Evolutionary conservation across 2,797 vertebrate species (phyloP).

Genomic region (Rhadinocentrus ornatus): DNA sequence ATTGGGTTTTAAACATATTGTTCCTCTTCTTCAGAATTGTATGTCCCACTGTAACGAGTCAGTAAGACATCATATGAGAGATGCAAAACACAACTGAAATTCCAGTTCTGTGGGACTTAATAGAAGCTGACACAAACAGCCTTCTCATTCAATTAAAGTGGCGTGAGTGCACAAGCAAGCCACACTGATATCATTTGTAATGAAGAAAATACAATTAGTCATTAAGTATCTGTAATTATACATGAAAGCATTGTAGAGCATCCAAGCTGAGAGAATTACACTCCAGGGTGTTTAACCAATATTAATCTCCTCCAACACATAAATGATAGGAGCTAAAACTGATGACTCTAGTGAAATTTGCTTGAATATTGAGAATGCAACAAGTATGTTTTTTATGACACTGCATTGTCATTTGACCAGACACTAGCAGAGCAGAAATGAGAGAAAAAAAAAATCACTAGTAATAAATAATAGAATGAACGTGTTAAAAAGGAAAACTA

Average conservation of each 20-base stretch:
- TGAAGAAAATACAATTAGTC: constrained; percentile 68
- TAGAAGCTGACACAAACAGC: constrained; percentile 49
- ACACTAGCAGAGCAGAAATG: constrained; percentile 2
- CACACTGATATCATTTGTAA: constrained; percentile 51
- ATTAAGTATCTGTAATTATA: constrained; percentile 69
- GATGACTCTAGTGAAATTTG: constrained; percentile 19
- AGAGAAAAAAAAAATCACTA: not conserved
- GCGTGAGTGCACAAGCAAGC: constrained; percentile 35
- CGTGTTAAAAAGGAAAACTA: not conserved
- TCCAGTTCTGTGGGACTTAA: constrained; percentile 41
- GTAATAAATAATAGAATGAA: not conserved
- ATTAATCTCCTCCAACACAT: constrained; percentile 40
- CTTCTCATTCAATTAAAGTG: constrained; percentile 47
- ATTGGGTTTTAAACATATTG: constrained; percentile 10
- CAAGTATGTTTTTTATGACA: constrained; percentile 22
- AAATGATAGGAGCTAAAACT: constrained; percentile 32
- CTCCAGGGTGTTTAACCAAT: constrained; percentile 47
- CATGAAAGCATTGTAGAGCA: constrained; percentile 56
- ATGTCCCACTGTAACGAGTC: constrained; percentile 13
- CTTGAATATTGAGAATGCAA: constrained; percentile 34
- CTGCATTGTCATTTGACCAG: constrained; percentile 5
- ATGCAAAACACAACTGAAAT: constrained; percentile 45
- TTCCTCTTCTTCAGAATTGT: constrained; percentile 25
- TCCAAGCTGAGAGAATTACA: constrained; percentile 56
- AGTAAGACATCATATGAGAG: constrained; percentile 22